A percentile compares a stretch with the other conserved stretches of the same genome.
Evolutionary conservation across 2,797 vertebrate species (phyloP).

Genomic region (Liasis olivaceus): DNA sequence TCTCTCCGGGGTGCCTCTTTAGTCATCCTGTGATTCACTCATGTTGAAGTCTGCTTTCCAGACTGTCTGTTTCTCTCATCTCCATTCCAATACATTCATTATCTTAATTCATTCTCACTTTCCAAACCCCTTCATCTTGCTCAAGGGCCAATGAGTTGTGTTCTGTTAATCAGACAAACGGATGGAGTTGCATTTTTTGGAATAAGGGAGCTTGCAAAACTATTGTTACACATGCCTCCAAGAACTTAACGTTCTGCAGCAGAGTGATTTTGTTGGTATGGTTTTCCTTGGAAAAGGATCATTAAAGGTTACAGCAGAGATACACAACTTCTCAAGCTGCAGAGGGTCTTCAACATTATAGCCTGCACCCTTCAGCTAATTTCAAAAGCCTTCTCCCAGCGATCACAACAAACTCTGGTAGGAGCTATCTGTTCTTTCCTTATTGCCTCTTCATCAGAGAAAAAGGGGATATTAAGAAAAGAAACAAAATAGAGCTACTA

Average conservation of each 20-base stretch:
- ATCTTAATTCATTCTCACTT: slow-evolving; percentile 48
- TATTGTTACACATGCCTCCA: not conserved
- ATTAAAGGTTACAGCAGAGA: not conserved
- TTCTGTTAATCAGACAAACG: not conserved
- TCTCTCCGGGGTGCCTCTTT: slow-evolving; percentile 15
- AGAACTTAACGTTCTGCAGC: not conserved
- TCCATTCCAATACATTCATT: slow-evolving; percentile 47
- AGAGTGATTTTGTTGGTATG: not conserved
- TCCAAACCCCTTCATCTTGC: not conserved
- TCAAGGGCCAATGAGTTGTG: not conserved
- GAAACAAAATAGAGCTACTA: not conserved
- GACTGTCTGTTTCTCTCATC: slow-evolving; percentile 35
- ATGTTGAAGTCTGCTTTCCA: not conserved
- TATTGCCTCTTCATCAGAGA: not conserved
- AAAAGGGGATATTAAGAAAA: not conserved
- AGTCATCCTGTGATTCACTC: slow-evolving; percentile 42
- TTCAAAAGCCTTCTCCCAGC: not conserved
- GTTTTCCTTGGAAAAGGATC: not conserved
- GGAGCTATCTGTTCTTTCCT: not conserved
- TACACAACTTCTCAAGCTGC: not conserved
- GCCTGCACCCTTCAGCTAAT: not conserved
- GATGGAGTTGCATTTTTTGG: not conserved
- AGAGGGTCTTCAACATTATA: not conserved
- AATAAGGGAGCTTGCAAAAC: not conserved
- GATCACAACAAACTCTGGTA: not conserved